Conservation (phyloP, 2,888 invertebrate genomes). For the Rugalucina vietnamica region DNA sequence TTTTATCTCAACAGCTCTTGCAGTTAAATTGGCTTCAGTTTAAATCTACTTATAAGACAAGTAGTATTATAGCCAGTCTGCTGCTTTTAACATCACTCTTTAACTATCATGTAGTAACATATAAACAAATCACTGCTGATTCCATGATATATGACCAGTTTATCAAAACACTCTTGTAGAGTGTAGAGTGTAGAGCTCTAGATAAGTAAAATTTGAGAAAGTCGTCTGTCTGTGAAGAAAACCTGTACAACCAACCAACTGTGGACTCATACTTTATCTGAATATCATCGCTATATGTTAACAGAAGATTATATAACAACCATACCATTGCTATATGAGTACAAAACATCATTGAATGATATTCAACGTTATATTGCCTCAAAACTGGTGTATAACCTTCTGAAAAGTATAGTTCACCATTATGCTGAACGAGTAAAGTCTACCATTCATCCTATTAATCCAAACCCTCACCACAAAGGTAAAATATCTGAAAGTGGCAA, state of each 20-base stretch:
- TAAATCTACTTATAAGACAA: too few relatives aligned
- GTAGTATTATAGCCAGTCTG: too few relatives aligned
- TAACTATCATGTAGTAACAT: too few relatives aligned
- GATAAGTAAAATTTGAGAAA: too few relatives aligned
- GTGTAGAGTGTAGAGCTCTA: too few relatives aligned
- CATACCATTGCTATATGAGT: neutral
- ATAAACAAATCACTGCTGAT: too few relatives aligned
- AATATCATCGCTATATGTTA: conserved; percentile 6
- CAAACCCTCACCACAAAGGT: neutral
- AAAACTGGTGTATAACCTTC: neutral
- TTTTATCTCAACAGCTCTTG: too few relatives aligned
- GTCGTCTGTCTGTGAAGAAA: too few relatives aligned
- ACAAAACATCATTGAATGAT: neutral
- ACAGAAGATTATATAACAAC: neutral
- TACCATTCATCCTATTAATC: neutral
- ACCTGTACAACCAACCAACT: conserved; percentile 2
- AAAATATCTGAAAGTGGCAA: conserved; percentile 37
- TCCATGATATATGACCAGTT: too few relatives aligned
- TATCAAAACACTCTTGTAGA: too few relatives aligned
- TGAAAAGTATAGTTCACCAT: neutral
- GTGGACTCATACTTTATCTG: conserved; percentile 16
- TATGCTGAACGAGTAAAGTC: neutral
- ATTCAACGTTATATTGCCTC: neutral
- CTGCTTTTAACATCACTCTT: too few relatives aligned
- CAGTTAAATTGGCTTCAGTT: too few relatives aligned